These are phyloP conservation scores for Heliconius aoede DNA, from an alignment of 2,888 invertebrate species.

Conservation along the genomic window DNA sequence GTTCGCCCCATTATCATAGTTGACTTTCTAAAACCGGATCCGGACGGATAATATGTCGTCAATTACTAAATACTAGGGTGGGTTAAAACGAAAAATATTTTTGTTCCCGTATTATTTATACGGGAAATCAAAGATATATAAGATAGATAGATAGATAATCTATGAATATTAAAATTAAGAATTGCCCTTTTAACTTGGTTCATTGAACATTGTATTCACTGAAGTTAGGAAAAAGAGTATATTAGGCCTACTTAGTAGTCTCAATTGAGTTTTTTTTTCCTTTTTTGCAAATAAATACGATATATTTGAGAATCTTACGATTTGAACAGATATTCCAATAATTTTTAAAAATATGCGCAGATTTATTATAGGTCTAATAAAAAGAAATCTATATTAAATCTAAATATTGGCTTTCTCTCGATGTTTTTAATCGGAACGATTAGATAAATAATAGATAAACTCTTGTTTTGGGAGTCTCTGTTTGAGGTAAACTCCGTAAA, in stretches of 20 bases:
- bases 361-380: background rate
- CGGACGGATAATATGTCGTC: background rate
- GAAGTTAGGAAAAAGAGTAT: no score
- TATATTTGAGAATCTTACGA: background rate
- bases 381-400: background rate
- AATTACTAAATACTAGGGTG: background rate
- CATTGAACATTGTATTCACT: no score
- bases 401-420: slow-evolving; percentile 8
- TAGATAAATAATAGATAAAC: slow-evolving; percentile 14
- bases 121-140: no score
- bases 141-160: no score
- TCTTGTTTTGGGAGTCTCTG: slow-evolving; percentile 17
- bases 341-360: no score
- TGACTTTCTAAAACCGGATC: background rate
- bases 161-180: no score
- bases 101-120: no score
- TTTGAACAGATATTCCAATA: no score
- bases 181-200: no score
- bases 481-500: slow-evolving; percentile 1
- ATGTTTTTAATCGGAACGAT: slow-evolving; percentile 14
- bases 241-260: no score
- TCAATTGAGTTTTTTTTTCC: no score
- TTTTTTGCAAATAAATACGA: background rate
- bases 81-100: no score
- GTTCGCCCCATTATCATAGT: background rate